Base-by-base conservation (phyloP, 2,888 invertebrate species). In the Drosophila greeni region DNA sequence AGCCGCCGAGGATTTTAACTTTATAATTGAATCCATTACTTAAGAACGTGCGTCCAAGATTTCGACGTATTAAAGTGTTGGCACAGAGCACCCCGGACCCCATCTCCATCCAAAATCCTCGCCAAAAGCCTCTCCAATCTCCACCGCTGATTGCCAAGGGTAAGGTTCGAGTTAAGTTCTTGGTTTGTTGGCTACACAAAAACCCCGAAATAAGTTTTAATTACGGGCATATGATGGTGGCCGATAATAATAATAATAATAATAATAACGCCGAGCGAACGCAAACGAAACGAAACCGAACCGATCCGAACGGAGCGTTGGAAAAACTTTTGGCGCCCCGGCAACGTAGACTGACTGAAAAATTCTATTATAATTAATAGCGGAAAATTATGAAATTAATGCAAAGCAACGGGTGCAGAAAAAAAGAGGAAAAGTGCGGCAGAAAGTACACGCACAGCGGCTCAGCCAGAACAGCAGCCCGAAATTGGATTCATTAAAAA, bases 171-270 rank as follows among this genome's bases (percentile, higher is more conserved):
- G 79, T 82, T 79, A 84, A 84, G 79, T 80, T 84, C 78, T 80
- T 80, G 84, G 82, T 84, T 80, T 80, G 82, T 82, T 84, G 82
- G 84, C 67, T 34, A 56, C 68, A 51, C 43, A 67, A 43, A 67
- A 83, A 75, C 84, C 82, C 70, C 77, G 68, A 81, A 81, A 81
- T 84, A 82, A 84, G 77, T 84, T 81, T 81, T 81, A 81, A 81
- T 81, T 81, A 81, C 85, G 83, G 79, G 81, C 81, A 81, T 84
- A 81, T 81, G 81, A 81, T 83, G 85, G 81, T 82, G 85, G 76
- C 84, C 81, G 83, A 80, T 80, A 80, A 80, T 82, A 61, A 61
- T 61, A 58, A 58, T 58, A 33, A 33, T 34, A 61, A 61, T 61
- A 62, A 62, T 62, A 62, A 64, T 70, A 70, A 70, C 47, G 64